Base-by-base conservation (phyloP, 2,113 vertebrate species). In the Actenoides hombroni region DNA sequence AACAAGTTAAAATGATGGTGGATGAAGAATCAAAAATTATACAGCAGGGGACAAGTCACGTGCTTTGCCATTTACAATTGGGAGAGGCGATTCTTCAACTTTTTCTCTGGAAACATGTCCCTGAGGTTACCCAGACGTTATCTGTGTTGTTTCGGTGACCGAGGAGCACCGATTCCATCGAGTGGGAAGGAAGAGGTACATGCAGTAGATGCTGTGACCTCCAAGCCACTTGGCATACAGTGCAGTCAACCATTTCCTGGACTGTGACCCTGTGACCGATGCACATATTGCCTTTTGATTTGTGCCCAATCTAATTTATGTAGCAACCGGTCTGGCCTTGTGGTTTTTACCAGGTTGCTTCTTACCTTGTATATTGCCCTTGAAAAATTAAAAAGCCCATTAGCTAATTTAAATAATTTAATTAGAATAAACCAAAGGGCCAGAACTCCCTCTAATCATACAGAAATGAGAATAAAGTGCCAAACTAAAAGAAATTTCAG, bases 41-140 rank as follows among this genome's bases (percentile, higher is more conserved):
- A 21, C 3, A 29, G 6, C 6, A 19, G 23, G 9, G 5, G 6
- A 8, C 5, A 20, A 10, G 18, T 61, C 0, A 2, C 6, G 7
- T 24, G 7, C 56, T 53, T 76, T 60, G 42, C 16, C 4, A 1
- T 42, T 59, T 42, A 15, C 10, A 20, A 0, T 4, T 40, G 29
- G 42, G 44, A 92, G 39, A 74, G 11, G 11, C 56, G 11, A 2
- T 63, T 85, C 33, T 86, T 37, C 53, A 85, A 37, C 3, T 8
- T 54, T 11, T 65, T 39, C 53, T 48, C 28, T 35, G 15, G 79
- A 51, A 83, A 35, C 2, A 1, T 46, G 40, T 42, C 21, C 20
- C 31, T 56, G 42, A 63, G 33, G 23, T 63, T 87, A 24, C 15
- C 5, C 10, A 33, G 49, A 10, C 2, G 0, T 49, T 37, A 29